Evolutionary conservation across 2,888 invertebrate genomes (phyloP), one percentile per base, ranked within the genome.

Genomic region (Apomyelois bistriatella): DNA sequence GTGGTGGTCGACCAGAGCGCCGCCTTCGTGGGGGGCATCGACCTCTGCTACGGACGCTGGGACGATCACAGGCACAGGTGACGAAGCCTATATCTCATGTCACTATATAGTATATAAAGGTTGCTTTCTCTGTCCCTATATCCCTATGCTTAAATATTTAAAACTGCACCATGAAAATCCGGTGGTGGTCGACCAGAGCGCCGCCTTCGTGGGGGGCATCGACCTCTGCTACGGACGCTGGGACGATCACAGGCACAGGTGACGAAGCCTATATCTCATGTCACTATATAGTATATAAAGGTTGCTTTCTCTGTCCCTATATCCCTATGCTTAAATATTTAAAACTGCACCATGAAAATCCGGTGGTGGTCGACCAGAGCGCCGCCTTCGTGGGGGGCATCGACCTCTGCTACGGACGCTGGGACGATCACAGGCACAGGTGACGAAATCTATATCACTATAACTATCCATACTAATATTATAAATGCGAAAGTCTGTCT

Each of bases 131-230:
- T n/a, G n/a, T n/a, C n/a, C n/a, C n/a, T n/a, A n/a, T n/a, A n/a
- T n/a, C n/a, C n/a, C n/a, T n/a, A n/a, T n/a, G n/a, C n/a, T n/a
- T n/a, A n/a, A n/a, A n/a, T n/a, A n/a, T n/a, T n/a, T n/a, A n/a
- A n/a, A n/a, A n/a, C n/a, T n/a, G 0, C 99, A 99, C 85, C 99
- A 99, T 82, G 99, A 99, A 89, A 99, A 99, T 90, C 94, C 98
- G 51, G 97, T 99, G 0, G 94, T 96, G 16, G 93, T 99, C 0
- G 99, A 99, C 90, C 99, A 99, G 85, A 94, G 93, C 0, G 94
- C 96, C 59, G 99, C 98, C 0, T 99, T 98, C 82, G 88, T 99
- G 1, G 99, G 99, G 3, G 99, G 99, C 32, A 94, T 99, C 59
- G 98, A 99, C 90, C 91, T 99, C n/a, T 99, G 99, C 80, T 99